These are phyloP conservation scores for Okapia johnstoni DNA, from an alignment of 2,113 vertebrate species.

Conservation along the genomic window DNA sequence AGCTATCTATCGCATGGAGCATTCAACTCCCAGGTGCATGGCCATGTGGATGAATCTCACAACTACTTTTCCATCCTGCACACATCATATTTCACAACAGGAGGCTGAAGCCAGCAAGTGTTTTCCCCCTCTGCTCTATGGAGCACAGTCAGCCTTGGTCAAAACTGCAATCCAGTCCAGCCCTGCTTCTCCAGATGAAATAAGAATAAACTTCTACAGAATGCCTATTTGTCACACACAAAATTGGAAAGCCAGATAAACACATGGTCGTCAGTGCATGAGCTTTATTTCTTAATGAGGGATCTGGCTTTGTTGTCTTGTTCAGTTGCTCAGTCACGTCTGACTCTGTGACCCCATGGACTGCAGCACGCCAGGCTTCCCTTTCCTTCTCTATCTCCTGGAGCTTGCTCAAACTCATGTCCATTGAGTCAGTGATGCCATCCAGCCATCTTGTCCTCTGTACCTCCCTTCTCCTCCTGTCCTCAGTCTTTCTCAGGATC, in stretches of 20 bases:
- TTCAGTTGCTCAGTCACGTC: not conserved
- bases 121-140: rapidly evolving
- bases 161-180: not conserved
- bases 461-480: rapidly evolving
- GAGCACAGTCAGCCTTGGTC: rapidly evolving
- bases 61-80: not conserved
- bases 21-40: rapidly evolving
- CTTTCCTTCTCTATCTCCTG: not conserved
- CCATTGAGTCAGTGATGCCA: not conserved
- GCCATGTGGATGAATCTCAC: not conserved
- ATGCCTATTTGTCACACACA: not conserved
- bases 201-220: not conserved
- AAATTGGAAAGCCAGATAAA: not conserved
- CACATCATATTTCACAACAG: not conserved
- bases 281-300: too few relatives aligned
- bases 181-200: not conserved
- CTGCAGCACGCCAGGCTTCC: not conserved
- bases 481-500: not conserved
- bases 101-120: not conserved
- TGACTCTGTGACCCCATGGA: not conserved
- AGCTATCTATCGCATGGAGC: rapidly evolving
- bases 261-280: too few relatives aligned
- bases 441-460: not conserved
- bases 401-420: not conserved
- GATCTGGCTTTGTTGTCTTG: not conserved